Evolutionary conservation across 2,797 vertebrate genomes (phyloP).

Genomic region (Eptatretus atami): DNA sequence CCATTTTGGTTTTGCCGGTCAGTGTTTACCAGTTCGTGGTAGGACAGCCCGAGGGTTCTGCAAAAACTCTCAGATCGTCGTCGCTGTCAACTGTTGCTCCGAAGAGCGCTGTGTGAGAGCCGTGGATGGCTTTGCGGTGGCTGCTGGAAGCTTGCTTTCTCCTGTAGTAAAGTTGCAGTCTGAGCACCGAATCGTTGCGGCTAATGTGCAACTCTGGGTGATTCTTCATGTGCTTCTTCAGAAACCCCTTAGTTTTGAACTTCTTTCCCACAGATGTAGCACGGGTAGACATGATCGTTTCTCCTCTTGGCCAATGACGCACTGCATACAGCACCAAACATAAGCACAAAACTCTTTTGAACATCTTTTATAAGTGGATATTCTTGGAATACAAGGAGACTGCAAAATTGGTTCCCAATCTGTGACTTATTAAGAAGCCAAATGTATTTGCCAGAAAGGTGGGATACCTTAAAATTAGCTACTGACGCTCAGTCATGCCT

Average conservation of each 20-base stretch:
- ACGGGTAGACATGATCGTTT: slow-evolving; percentile 83
- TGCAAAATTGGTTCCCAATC: no score
- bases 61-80: slow-evolving; percentile 71
- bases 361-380: neutral
- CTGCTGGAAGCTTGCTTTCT: slow-evolving; percentile 89
- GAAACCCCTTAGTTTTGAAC: slow-evolving; percentile 84
- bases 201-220: slow-evolving; percentile 67
- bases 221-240: slow-evolving; percentile 91
- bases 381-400: no score
- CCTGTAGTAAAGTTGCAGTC: slow-evolving; percentile 98
- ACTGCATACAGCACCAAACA: slow-evolving; percentile 33
- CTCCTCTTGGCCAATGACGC: slow-evolving; percentile 91
- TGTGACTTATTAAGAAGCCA: no score
- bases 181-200: slow-evolving; percentile 77
- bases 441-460: no score
- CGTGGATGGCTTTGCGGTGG: slow-evolving; percentile 75
- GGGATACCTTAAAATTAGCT: no score
- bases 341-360: slow-evolving; percentile 8
- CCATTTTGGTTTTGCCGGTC: slow-evolving; percentile 28
- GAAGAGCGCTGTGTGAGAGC: slow-evolving; percentile 36
- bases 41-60: slow-evolving; percentile 62
- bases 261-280: slow-evolving; percentile 96
- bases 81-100: slow-evolving; percentile 56
- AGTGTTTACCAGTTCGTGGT: slow-evolving; percentile 74
- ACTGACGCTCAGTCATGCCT: no score